These are phyloP conservation scores for Euproctis similis DNA, from an alignment of 2,888 invertebrate species.

Conservation along the genomic window DNA sequence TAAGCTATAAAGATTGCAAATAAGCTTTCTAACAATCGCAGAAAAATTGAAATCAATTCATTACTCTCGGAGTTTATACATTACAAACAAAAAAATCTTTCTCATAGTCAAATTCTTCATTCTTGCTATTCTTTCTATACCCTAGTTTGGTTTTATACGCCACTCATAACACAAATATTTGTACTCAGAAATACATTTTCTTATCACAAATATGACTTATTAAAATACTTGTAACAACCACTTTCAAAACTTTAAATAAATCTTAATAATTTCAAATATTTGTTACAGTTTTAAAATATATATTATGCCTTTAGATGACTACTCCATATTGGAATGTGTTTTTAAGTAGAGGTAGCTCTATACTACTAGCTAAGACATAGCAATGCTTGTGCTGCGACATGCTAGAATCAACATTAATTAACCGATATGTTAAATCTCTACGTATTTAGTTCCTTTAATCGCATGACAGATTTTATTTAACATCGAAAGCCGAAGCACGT, in stretches of 20 bases:
- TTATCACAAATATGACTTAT: background rate
- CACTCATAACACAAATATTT: no score
- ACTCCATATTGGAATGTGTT: background rate
- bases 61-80: no score
- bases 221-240: background rate
- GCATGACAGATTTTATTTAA: no score
- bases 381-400: background rate
- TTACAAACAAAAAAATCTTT: background rate
- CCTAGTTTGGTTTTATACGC: no score
- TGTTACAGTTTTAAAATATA: background rate
- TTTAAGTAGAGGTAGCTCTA: background rate
- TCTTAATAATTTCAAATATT: background rate
- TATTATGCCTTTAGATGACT: background rate
- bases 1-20: no score
- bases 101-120: background rate
- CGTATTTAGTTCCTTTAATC: background rate
- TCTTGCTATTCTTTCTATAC: no score
- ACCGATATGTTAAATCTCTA: background rate
- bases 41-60: no score
- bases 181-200: no score
- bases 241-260: background rate
- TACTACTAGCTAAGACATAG: background rate
- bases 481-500: background rate
- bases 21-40: no score
- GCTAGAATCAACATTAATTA: background rate